A percentile compares a stretch with the other conserved stretches of the same genome.
phyloP scores from a whole-genome alignment of 2,113 vertebrate species.

The Rhodinocichla rosea region DNA sequence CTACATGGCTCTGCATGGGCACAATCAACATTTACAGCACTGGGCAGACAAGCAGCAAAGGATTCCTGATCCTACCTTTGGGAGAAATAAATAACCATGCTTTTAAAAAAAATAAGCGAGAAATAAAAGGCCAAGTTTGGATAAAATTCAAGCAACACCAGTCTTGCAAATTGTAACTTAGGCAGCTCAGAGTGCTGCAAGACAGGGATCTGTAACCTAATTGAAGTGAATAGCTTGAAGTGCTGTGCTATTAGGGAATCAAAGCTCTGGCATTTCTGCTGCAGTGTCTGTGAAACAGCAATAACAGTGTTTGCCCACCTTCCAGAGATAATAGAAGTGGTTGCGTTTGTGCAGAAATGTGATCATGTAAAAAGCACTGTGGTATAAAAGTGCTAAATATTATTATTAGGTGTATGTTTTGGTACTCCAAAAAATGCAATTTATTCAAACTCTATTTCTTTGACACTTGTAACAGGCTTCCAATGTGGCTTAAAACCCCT shows the following conservation, averaged over 20 bases:
- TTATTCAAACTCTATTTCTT: conserved; percentile 38
- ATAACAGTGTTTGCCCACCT: conserved; percentile 37
- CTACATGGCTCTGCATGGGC: rapidly evolving
- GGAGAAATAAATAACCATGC: neutral
- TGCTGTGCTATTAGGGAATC: conserved; percentile 28
- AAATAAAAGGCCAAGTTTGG: neutral
- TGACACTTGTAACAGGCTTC: conserved; percentile 54
- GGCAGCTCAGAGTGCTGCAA: neutral
- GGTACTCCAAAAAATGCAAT: conserved; percentile 25
- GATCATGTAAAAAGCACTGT: neutral
- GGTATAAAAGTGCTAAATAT: conserved; percentile 15
- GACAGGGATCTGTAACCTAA: conserved; percentile 10
- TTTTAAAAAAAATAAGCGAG: neutral
- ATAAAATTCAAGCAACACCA: neutral
- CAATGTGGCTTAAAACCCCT: conserved; percentile 42
- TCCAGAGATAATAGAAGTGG: conserved; percentile 19
- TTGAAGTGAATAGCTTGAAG: conserved; percentile 6
- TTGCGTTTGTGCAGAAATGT: neutral
- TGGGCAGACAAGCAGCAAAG: neutral
- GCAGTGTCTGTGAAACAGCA: conserved; percentile 14
- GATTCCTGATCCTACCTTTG: neutral
- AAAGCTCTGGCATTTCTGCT: neutral
- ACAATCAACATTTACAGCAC: neutral
- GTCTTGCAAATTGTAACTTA: neutral
- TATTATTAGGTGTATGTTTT: conserved; percentile 47